Base-by-base conservation (phyloP, 2,888 invertebrate species). In the Catocala nupta region DNA sequence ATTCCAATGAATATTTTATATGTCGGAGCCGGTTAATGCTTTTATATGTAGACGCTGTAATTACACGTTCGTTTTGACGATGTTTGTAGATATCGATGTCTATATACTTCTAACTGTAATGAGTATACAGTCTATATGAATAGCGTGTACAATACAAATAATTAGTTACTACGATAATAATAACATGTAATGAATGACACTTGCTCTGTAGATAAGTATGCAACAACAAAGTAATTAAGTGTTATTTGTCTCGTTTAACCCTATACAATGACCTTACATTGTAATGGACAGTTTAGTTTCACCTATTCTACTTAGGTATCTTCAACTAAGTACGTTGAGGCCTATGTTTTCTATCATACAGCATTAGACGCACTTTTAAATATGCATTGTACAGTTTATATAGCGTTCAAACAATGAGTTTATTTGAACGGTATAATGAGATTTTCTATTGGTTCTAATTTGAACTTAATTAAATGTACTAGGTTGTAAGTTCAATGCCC, bases 161-260 rank as follows among this genome's bases (percentile, higher is more conserved):
- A 51, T 52, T 58, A 49, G 13, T 44, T 34, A 51, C 9, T n/a
- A 9, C 4, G 25, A 25, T 48, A 48, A 52, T 52, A 45, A 58
- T 51, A 36, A 36, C 50, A 12, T 49, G 36, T 63, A 57, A 57
- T 57, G 43, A 54, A 44, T 50, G 13, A 39, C 49, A 62, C 33
- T 13, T 13, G 55, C 4, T 13, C 55, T 16, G 9, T 12, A 55
- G 55, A 61, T 60, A 60, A 55, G n/a, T 50, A 25, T 44, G 53
- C 45, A 57, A 56, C 56, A 53, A 62, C 52, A 52, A 52, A 53
- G 47, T 55, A 45, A 63, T 55, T 50, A 58, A 58, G n/a, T 33
- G 25, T 58, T 44, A 33, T 58, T 44, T 47, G 43, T 50, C 43
- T 44, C 36, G 54, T 12, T 36, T 43, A 10, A 36, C 12, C 25